Evolutionary conservation across 2,797 vertebrate species (phyloP), one percentile per base, ranked within the genome.

Genomic region (Anolis apletophallus): DNA sequence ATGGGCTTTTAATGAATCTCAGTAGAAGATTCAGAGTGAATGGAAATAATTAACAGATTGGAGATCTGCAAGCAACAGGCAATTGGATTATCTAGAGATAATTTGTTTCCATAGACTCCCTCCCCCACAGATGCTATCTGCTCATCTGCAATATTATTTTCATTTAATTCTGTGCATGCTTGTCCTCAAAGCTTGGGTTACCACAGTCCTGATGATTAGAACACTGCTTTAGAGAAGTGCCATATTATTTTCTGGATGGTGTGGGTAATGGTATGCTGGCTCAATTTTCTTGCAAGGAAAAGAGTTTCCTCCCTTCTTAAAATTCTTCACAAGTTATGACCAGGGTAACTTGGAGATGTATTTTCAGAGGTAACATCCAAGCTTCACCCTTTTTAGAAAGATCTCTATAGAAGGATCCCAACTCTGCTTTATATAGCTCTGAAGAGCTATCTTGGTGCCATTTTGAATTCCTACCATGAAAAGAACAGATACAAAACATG

Each of bases 11-110:
- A 92, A 94, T 86, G 76, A 95, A 95, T 94, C 79, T 94, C 84
- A 67, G 84, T 89, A 91, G 90, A 34, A 55, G 93, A 95, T 89
- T 93, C 85, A 93, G 87, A 94, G 95, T 94, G 91, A 96, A 95
- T 94, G 86, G 90, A 94, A 75, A 91, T 95, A 96, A 95, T 96
- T 94, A 96, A 95, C 93, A 91, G 92, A 94, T 89, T 94, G 91
- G 91, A 94, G 87, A 94, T 95, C 93, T 94, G 91, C 86, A 94
- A 94, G 93, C 90, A 95, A 93, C 80, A 94, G 88, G 91, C 93
- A 95, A 95, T 95, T 95, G 88, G 87, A 94, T 96, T 96, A 95
- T 94, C 91, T 84, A 85, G 88, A 84, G 90, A 93, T 94, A 95
- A 95, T 95, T 95, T 93, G 84, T 95, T 96, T 95, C 87, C 80